Evolutionary conservation across 1,140 invertebrate genomes (phyloP).

Genomic region (Zaprionus ghesquierei): DNA sequence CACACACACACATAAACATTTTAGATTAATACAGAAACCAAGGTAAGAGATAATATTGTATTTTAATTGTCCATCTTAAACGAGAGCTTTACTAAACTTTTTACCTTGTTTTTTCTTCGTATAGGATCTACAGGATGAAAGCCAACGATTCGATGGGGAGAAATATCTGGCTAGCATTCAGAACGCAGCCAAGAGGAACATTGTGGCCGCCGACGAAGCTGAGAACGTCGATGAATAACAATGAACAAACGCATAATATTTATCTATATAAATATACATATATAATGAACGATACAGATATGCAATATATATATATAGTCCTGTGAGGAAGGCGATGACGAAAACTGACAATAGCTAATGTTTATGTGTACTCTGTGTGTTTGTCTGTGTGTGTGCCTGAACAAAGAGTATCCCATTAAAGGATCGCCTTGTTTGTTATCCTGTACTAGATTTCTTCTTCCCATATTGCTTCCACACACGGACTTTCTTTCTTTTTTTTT

Average conservation of each 20-base stretch:
- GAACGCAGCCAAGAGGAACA: conserved; percentile 71
- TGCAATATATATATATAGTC: conserved; percentile 10
- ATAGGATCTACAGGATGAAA: conserved; percentile 80
- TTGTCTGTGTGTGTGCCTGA: conserved; percentile 5
- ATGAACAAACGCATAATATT: conserved; percentile 9
- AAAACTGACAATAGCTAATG: conserved; percentile 46
- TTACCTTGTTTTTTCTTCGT: conserved; percentile 3
- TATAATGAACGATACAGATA: conserved; percentile 33
- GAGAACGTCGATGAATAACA: conserved; percentile 66
- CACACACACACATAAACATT: background rate
- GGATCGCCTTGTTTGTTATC: background rate
- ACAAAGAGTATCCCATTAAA: background rate
- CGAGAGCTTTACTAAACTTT: background rate
- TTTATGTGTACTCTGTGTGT: conserved; percentile 9
- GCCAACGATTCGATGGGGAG: conserved; percentile 78
- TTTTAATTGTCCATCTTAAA: conserved; percentile 1
- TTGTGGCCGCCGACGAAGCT: conserved; percentile 68
- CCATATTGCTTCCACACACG: conserved; percentile 9
- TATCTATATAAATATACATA: background rate
- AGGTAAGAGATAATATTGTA: conserved; percentile 23
- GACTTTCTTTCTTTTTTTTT: conserved; percentile 39
- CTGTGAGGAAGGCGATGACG: conserved; percentile 11
- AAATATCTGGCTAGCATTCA: conserved; percentile 77
- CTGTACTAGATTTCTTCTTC: background rate
- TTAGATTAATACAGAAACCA: background rate